Base-by-base conservation (phyloP, 2,888 invertebrate genomes). In the Apotomis capreana region DNA sequence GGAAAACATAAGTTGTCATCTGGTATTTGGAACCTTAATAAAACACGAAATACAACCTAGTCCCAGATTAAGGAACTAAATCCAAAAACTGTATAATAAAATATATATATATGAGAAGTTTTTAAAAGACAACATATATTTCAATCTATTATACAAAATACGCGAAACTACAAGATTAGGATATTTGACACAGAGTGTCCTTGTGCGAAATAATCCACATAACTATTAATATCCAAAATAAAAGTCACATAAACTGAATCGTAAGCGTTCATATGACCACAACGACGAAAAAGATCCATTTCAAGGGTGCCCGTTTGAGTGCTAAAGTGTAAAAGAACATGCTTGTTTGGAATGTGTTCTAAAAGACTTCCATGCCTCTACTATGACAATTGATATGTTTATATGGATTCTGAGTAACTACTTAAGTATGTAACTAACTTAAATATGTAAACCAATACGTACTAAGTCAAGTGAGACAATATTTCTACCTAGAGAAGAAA, bases 291-390 rank as follows among this genome's bases (percentile, higher is more conserved):
- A 26, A 36, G 12, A 57, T 65, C 55, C 40, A 65, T 46, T 65
- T 49, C 37, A 62, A 51, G 26, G 54, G 40, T 55, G 49, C 60
- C 65, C 46, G 60, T n/a, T 49, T 60, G 13, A 40, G 65, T 70
- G 65, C 70, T 61, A 49, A 36, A 37, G 54, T 64, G n/a, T 8
- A 49, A 54, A 51, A 59, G 12, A 70, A 54, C 70, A 67, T 70
- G 70, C 70, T 46, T 40, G 36, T 67, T 55, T 13, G 26, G 6
- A 12, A 40, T 65, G 54, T 55, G 60, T 55, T 65, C 70, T 70
- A 70, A 59, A 60, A 52, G 54, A 61, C 44, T 54, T 67, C 49
- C 70, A 70, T 70, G 70, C 70, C 54, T 70, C 70, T 70, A 67
- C 60, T 46, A 61, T 46, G 26, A 26, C 2, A 26, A 26, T 26